Conservation (phyloP, 2,888 invertebrate species). For the Harpalus rubripes region DNA sequence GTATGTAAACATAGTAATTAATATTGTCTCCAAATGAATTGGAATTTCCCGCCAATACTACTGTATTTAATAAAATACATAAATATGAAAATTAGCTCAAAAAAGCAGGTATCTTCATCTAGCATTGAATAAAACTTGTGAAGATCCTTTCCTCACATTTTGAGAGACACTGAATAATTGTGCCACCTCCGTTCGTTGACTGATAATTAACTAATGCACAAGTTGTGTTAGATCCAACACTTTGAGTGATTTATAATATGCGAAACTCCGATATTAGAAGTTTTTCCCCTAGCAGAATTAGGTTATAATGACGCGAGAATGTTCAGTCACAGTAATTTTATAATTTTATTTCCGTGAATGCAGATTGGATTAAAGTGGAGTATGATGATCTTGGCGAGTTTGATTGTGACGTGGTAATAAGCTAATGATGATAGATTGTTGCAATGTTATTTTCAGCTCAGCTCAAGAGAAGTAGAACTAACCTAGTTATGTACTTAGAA, state of each 20-base stretch:
- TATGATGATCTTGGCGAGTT: constrained; percentile 15
- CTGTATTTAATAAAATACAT: no score
- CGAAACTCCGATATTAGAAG: constrained; percentile 44
- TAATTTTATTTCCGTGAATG: constrained; percentile 39
- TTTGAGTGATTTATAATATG: constrained; percentile 51
- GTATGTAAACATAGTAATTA: no score
- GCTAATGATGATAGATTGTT: constrained; percentile 45
- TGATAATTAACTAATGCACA: constrained; percentile 56
- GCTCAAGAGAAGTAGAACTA: background rate
- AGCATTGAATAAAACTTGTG: background rate
- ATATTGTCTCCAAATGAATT: no score
- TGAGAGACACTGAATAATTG: constrained; percentile 18
- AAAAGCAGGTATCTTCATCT: no score
- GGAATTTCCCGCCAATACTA: no score
- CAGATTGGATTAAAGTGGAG: constrained; percentile 43
- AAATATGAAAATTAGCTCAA: no score
- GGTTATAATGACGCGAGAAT: constrained; percentile 30
- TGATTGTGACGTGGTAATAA: constrained; percentile 37
- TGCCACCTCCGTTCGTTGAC: background rate
- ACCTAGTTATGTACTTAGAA: constrained; percentile 14
- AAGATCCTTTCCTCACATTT: background rate
- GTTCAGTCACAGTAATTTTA: constrained; percentile 1
- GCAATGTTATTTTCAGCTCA: constrained; percentile 28
- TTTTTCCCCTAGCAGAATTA: constrained; percentile 21
- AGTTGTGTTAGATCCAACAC: constrained; percentile 45